Evolutionary conservation across 2,113 vertebrate genomes (phyloP).

Genomic region (Prunella himalayana): DNA sequence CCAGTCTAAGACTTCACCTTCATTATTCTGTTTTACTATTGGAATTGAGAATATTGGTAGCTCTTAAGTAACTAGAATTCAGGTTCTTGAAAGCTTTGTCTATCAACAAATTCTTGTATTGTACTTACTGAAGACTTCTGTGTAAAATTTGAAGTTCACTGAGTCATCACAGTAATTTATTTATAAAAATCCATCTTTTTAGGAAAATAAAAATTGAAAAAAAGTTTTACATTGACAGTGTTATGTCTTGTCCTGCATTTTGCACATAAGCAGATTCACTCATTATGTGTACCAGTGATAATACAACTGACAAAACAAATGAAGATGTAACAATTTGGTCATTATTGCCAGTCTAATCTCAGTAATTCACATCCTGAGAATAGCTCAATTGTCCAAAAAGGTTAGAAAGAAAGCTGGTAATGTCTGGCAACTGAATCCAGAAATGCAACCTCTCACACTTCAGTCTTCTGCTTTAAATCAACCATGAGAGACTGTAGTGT

Average conservation of each 20-base stretch:
- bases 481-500: not conserved
- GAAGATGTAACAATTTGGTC: not conserved
- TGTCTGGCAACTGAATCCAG: not conserved
- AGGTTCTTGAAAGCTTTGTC: not conserved
- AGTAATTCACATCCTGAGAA: not conserved
- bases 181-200: not conserved
- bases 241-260: not conserved
- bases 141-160: not conserved
- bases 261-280: not conserved
- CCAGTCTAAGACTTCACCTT: not conserved
- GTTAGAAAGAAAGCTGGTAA: not conserved
- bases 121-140: not conserved
- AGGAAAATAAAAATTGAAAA: not conserved
- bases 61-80: not conserved
- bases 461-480: not conserved
- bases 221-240: rapidly evolving
- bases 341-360: not conserved
- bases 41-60: not conserved
- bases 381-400: not conserved
- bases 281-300: not conserved
- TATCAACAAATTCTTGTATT: not conserved
- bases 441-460: not conserved
- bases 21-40: not conserved
- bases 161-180: not conserved
- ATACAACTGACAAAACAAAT: not conserved